These are phyloP conservation scores for Heliocidaris tuberculata DNA, from an alignment of 35 echinoderm and acorn worm species.

Conservation along the genomic window DNA sequence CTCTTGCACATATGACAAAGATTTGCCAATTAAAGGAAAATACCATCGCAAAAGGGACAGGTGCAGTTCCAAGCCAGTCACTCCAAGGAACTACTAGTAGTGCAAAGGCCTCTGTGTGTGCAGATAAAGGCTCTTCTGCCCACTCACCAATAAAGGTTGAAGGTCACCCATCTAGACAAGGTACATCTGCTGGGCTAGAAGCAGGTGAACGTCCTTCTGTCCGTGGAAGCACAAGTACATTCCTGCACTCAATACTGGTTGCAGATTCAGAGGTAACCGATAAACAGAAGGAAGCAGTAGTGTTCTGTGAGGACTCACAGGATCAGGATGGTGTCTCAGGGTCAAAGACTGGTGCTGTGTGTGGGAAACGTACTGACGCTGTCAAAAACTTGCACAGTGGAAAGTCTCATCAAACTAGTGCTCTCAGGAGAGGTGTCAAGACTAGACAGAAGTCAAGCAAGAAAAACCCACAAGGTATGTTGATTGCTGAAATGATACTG, in stretches of 20 bases:
- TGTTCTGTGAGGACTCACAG: constrained; percentile 45
- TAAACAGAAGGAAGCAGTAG: neutral
- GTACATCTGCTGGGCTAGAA: neutral
- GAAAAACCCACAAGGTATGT: neutral
- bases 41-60: neutral
- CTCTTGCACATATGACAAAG: neutral
- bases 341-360: neutral
- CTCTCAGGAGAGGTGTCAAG: neutral
- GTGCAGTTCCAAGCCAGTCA: neutral
- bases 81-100: neutral
- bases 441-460: neutral
- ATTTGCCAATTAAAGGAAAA: too few relatives aligned
- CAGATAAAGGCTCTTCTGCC: neutral
- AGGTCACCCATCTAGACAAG: neutral
- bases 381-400: neutral
- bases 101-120: neutral
- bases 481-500: neutral
- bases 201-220: neutral
- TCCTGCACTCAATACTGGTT: neutral
- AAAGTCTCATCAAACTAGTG: neutral
- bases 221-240: neutral
- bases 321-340: neutral
- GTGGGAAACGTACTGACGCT: neutral
- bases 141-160: neutral
- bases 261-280: neutral